Conservation (phyloP, 53 echinoderm and acorn worm species). For the Echinometra lucunter region DNA sequence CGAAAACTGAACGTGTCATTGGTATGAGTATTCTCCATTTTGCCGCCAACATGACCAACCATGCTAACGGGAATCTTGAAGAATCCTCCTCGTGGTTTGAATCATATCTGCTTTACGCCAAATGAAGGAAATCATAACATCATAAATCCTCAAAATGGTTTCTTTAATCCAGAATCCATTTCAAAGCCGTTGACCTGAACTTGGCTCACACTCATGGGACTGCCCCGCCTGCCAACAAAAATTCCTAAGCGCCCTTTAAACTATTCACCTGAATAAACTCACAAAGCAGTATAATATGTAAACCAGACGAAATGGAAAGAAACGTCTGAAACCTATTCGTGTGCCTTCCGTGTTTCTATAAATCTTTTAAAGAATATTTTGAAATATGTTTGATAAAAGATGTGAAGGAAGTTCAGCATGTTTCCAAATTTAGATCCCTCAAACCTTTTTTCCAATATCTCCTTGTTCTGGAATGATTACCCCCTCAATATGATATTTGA, state of each 20-base stretch:
- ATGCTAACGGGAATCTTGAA: not conserved
- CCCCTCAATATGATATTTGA: no score
- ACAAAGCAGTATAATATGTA: not conserved
- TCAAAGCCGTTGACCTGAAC: conserved; percentile 52
- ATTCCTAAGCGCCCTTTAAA: not conserved
- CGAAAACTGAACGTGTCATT: no score
- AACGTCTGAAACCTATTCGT: no score
- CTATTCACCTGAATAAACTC: not conserved
- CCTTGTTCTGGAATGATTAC: no score
- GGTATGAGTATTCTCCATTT: no score
- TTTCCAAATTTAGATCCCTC: no score
- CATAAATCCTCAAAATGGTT: not conserved
- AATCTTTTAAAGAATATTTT: no score
- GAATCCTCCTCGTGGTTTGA: not conserved
- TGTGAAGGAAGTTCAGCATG: no score
- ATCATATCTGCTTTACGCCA: conserved; percentile 32
- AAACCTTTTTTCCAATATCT: no score
- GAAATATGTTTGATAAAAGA: no score
- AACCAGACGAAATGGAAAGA: not conserved
- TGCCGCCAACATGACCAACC: no score
- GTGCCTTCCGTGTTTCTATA: no score
- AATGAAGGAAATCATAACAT: conserved; percentile 57
- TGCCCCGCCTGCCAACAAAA: not conserved
- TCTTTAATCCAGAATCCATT: conserved; percentile 52
- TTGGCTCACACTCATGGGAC: not conserved